A percentile compares a stretch with the other conserved stretches of the same genome.
Conservation (phyloP, 2,113 vertebrate genomes). For the Proterorhinus semilunaris region DNA sequence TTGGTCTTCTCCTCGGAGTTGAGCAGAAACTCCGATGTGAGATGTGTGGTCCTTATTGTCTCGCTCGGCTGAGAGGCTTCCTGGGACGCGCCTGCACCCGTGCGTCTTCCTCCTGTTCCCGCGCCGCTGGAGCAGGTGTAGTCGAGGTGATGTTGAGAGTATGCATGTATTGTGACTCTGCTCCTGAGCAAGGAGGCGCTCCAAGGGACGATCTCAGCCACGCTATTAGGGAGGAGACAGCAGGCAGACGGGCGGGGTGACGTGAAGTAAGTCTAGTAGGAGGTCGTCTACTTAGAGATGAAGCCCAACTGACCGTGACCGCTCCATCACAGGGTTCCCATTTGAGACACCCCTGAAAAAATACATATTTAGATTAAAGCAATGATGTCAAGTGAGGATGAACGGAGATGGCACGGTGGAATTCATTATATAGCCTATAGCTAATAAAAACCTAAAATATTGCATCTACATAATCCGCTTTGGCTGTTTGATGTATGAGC, state of each 20-base stretch:
- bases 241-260: slow-evolving; percentile 72
- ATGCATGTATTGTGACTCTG: slow-evolving; percentile 39
- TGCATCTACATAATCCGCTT: background rate
- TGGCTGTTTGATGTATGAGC: background rate
- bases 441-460: no score
- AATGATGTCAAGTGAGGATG: no score
- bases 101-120: slow-evolving; percentile 64
- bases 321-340: slow-evolving; percentile 4
- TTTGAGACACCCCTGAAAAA: slow-evolving; percentile 11
- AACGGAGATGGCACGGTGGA: no score
- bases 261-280: slow-evolving; percentile 64
- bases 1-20: slow-evolving; percentile 52
- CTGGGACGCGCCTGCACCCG: slow-evolving; percentile 67
- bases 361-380: background rate
- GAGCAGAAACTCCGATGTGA: slow-evolving; percentile 54
- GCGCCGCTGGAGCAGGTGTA: slow-evolving; percentile 57
- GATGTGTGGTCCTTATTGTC: slow-evolving; percentile 50
- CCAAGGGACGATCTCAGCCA: slow-evolving; percentile 48
- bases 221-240: slow-evolving; percentile 67
- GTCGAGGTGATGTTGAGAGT: slow-evolving; percentile 58
- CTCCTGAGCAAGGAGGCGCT: slow-evolving; percentile 43
- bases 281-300: slow-evolving; percentile 59
- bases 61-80: slow-evolving; percentile 55
- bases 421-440: no score
- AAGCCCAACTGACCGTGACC: slow-evolving; percentile 38